A percentile compares a stretch with the other conserved stretches of the same genome.
Conservation (phyloP, 2,797 vertebrate species). For the Epinephelus malabaricus region DNA sequence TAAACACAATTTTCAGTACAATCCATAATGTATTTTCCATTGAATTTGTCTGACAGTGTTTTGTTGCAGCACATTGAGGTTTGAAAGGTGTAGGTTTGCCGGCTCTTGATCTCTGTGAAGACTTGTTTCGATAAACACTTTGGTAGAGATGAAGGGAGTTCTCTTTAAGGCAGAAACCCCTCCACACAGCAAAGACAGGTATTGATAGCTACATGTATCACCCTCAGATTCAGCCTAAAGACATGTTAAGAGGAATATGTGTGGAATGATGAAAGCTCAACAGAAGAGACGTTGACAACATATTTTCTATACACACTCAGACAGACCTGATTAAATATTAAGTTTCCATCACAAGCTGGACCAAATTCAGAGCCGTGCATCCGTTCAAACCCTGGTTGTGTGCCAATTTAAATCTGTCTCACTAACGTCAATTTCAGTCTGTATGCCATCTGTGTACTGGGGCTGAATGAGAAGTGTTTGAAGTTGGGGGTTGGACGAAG, state of each 20-base stretch:
- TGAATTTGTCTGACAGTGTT: constrained; percentile 2
- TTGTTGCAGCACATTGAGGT: constrained; percentile 18
- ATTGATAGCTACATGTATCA: constrained; percentile 25
- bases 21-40: not conserved
- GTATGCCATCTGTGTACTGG: not conserved
- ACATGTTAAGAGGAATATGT: constrained; percentile 42
- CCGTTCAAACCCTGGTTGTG: constrained; percentile 38
- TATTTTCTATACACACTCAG: constrained; percentile 21
- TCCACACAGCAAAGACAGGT: constrained; percentile 39
- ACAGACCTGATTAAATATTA: constrained; percentile 44
- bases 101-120: constrained; percentile 16
- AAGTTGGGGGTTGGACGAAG: constrained; percentile 76
- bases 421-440: constrained; percentile 17
- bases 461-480: constrained; percentile 39
- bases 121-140: constrained; percentile 27
- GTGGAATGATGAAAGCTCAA: constrained; percentile 56
- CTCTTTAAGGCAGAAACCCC: constrained; percentile 15
- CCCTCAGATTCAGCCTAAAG: constrained; percentile 7
- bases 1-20: constrained; percentile 39
- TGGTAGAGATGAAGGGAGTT: constrained; percentile 15
- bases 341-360: constrained; percentile 1
- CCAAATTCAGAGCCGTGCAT: constrained; percentile 30
- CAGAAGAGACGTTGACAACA: constrained; percentile 21
- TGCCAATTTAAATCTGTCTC: constrained; percentile 24
- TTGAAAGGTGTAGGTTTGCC: constrained; percentile 2